A percentile compares a stretch with the other conserved stretches of the same genome.
phyloP scores from a whole-genome alignment of 2,113 vertebrate genomes.

The Fulica atra region DNA sequence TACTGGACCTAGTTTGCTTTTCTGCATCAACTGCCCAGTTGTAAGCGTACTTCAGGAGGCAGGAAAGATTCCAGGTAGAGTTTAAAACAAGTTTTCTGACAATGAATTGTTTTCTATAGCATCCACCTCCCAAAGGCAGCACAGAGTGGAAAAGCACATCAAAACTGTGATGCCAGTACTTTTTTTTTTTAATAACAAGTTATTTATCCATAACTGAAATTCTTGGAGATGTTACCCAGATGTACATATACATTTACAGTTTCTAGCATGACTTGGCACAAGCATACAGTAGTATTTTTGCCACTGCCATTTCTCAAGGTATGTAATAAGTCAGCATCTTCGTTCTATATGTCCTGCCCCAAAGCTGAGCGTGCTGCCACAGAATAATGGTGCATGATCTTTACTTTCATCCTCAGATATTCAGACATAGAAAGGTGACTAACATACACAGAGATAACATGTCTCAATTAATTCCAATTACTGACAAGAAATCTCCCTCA shows the following conservation, averaged over 20 bases:
- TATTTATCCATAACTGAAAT: background rate
- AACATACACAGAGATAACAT: rapidly evolving
- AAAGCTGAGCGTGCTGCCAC: background rate
- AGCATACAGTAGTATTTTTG: background rate
- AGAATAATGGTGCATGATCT: background rate
- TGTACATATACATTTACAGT: background rate
- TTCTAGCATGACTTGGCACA: background rate
- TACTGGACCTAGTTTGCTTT: background rate
- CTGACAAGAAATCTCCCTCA: background rate
- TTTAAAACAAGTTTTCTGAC: background rate
- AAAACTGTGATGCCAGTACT: background rate
- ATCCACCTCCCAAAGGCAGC: background rate
- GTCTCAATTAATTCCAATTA: background rate
- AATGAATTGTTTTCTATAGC: background rate
- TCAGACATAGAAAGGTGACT: background rate
- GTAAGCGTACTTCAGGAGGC: background rate
- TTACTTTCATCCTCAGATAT: background rate
- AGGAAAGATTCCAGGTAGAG: background rate
- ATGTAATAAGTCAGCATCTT: background rate
- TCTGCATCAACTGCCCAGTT: background rate
- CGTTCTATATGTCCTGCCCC: background rate
- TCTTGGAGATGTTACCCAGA: background rate
- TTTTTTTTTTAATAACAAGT: background rate
- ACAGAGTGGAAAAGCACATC: background rate
- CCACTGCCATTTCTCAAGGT: background rate